Evolutionary conservation across 2,888 invertebrate genomes (phyloP).

Genomic region (Papilio gigon): DNA sequence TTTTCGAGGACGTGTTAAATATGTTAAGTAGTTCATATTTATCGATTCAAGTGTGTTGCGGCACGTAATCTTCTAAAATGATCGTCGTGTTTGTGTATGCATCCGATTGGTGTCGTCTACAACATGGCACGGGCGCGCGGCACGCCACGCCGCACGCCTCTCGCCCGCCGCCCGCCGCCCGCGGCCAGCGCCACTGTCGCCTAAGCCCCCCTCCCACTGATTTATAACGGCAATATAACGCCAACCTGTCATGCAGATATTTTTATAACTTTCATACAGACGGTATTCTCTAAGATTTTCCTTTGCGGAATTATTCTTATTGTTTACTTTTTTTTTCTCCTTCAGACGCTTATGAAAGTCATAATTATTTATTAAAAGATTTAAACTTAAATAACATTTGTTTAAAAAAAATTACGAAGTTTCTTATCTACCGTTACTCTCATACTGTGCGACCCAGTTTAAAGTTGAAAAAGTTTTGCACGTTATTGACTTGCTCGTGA

Average conservation of each 20-base stretch:
- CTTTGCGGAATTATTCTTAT: constrained; percentile 51
- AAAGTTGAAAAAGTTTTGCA: constrained; percentile 13
- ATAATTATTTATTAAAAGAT: constrained; percentile 25
- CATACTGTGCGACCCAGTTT: constrained; percentile 17
- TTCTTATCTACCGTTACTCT: constrained; percentile 4
- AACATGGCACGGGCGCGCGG: constrained; percentile 58
- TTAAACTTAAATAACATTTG: neutral
- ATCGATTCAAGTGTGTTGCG: constrained; percentile 25
- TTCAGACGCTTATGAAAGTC: constrained; percentile 15
- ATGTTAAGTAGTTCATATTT: constrained; percentile 24
- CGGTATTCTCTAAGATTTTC: constrained; percentile 50
- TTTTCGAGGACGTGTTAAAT: neutral
- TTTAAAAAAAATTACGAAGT: neutral
- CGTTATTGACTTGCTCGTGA: constrained; percentile 15
- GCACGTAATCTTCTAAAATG: constrained; percentile 33
- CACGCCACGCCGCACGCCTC: constrained; percentile 54
- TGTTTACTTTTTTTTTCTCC: constrained; percentile 58
- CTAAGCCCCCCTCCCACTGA: constrained; percentile 56
- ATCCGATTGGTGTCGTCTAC: constrained; percentile 61
- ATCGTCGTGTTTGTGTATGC: constrained; percentile 57
- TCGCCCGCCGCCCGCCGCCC: constrained; percentile 46
- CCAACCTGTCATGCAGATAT: constrained; percentile 77
- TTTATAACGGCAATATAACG: constrained; percentile 80
- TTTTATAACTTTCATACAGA: constrained; percentile 74
- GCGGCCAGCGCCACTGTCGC: constrained; percentile 60